phyloP scores from a whole-genome alignment of 2,113 vertebrate genomes.

The Gyps fulvus region DNA sequence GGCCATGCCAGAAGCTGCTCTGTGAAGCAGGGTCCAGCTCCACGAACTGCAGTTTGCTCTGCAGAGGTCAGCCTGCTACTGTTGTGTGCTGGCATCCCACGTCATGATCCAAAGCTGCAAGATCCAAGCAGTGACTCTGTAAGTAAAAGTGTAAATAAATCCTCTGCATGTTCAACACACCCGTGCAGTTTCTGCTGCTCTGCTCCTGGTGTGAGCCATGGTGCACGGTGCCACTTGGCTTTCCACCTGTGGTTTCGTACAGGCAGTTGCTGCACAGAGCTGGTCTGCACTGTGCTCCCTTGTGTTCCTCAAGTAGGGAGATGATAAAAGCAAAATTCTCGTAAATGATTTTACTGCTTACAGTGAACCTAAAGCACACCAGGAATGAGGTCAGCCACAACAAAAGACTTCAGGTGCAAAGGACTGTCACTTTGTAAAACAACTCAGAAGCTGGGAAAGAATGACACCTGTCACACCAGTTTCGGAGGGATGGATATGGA shows the following conservation, averaged over 20 bases:
- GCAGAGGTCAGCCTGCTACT: not conserved
- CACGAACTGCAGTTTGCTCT: too few species aligned
- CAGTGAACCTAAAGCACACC: not conserved
- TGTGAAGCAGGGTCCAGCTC: not conserved
- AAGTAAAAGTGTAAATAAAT: not conserved
- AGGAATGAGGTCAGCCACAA: not conserved
- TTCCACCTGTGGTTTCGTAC: not conserved
- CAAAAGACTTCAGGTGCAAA: not conserved
- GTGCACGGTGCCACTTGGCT: not conserved
- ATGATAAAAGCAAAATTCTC: not conserved
- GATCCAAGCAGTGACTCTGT: not conserved
- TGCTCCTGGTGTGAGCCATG: fast-evolving
- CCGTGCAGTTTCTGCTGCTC: not conserved
- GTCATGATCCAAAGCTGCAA: not conserved
- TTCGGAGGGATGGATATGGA: not conserved
- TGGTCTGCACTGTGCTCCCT: fast-evolving
- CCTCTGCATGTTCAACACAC: fast-evolving
- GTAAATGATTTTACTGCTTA: not conserved
- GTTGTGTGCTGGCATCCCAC: fast-evolving
- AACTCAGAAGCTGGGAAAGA: not conserved
- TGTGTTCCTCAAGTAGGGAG: not conserved
- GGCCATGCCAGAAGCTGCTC: not conserved
- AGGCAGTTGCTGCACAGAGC: not conserved
- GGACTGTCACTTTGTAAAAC: not conserved
- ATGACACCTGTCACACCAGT: not conserved